phyloP scores from a whole-genome alignment of 2,888 invertebrate species.

The Tenthredo livida region DNA sequence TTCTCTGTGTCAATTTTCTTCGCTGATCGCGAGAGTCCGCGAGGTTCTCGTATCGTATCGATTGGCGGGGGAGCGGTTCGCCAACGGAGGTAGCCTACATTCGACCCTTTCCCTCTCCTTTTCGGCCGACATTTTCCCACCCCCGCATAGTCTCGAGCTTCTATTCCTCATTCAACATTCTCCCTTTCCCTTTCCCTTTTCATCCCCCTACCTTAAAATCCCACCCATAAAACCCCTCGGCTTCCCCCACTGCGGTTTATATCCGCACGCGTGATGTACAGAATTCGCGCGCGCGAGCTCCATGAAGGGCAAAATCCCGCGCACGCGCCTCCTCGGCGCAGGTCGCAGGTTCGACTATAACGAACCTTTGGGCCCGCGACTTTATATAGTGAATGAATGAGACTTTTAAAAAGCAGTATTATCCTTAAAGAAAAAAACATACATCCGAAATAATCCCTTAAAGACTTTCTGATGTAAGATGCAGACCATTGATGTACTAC shows the following conservation, averaged over 20 bases:
- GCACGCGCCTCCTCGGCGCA: conserved; percentile 20
- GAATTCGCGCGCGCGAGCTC: conserved; percentile 42
- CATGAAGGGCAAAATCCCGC: conserved; percentile 3
- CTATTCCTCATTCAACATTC: conserved; percentile 72
- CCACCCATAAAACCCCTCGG: background rate
- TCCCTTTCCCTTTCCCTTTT: conserved; percentile 59
- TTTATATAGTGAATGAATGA: background rate
- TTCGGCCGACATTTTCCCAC: conserved; percentile 54
- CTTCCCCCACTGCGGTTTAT: conserved; percentile 43
- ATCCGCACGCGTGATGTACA: conserved; percentile 36
- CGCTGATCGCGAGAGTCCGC: conserved; percentile 36
- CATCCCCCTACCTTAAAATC: background rate
- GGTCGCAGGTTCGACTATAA: conserved; percentile 15
- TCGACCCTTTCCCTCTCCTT: conserved; percentile 65
- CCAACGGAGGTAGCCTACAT: conserved; percentile 74
- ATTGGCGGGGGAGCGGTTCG: conserved; percentile 77
- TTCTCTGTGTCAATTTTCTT: conserved; percentile 53
- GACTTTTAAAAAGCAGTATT: background rate
- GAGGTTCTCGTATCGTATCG: conserved; percentile 65
- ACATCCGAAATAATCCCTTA: background rate
- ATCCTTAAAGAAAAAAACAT: background rate
- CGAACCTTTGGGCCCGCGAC: background rate
- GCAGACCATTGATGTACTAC: background rate
- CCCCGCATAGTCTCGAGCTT: conserved; percentile 56
- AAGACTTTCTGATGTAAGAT: background rate